Evolutionary conservation across 2,113 vertebrate genomes (phyloP).

Genomic region (Echinops telfairi): DNA sequence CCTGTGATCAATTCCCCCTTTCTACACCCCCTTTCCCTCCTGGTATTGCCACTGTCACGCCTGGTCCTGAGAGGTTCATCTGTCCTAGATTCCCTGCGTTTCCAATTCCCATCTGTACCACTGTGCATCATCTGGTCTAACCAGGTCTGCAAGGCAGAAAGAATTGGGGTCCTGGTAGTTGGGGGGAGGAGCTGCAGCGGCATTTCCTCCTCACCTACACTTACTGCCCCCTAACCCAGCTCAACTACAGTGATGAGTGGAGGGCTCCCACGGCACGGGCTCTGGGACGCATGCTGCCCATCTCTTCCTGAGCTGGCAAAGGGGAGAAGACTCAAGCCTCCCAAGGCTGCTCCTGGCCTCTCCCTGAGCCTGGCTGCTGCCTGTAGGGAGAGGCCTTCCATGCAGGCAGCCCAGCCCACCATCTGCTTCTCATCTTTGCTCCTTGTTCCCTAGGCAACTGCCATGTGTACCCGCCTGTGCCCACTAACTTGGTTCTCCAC

Average conservation of each 20-base stretch:
- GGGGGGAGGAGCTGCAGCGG: too few relatives aligned
- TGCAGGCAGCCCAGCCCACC: background rate
- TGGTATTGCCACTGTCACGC: too few relatives aligned
- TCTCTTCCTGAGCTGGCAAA: background rate
- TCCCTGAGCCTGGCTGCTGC: background rate
- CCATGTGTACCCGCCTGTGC: background rate
- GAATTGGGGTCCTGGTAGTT: too few relatives aligned
- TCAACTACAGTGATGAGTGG: too few relatives aligned
- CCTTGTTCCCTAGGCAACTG: background rate
- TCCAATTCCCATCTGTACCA: too few relatives aligned
- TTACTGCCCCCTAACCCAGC: background rate
- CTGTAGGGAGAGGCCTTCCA: background rate
- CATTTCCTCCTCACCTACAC: background rate
- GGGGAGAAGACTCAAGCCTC: background rate
- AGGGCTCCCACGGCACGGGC: rapidly evolving
- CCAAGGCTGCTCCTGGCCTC: background rate
- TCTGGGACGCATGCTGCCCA: background rate
- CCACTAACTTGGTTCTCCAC: background rate
- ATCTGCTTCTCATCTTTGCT: background rate
- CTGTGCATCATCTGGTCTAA: too few relatives aligned
- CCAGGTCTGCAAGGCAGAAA: too few relatives aligned
- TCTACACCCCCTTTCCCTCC: too few relatives aligned
- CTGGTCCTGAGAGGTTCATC: too few relatives aligned
- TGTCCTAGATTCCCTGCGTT: too few relatives aligned
- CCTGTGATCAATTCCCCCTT: too few relatives aligned